Evolutionary conservation across 2,888 invertebrate genomes (phyloP), one percentile per base, ranked within the genome.

Genomic region (Conistra vaccinii): DNA sequence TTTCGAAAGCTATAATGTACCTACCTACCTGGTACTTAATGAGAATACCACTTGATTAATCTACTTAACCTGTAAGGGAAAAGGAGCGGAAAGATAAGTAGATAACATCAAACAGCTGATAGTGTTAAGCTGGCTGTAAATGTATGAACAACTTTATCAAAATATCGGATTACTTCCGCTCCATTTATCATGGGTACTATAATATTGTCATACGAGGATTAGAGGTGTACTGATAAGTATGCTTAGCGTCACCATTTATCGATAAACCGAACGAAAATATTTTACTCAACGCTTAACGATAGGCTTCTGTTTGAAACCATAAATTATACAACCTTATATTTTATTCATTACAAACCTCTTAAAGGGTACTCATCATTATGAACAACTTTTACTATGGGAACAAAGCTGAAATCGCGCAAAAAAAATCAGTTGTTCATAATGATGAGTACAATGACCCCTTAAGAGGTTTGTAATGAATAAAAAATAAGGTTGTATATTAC

Each of bases 121-220:
- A 80, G 12, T 14, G 68, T 62, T 68, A 67, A 71, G 73, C 84
- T 69, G 58, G 69, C 39, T 74, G 48, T 57, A 73, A 70, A 75
- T 63, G 48, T 68, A 68, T 65, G 70, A 73, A 65, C 62, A 68
- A 73, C 55, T 78, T 84, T 88, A 86, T 84, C 79, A 58, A 75
- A 78, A 76, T 68, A 84, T 77, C 55, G 57, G 67, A 80, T 86
- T 86, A 78, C 26, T 76, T 73, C 35, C 71, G 78, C 78, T 84
- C 78, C 84, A 82, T 84, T 84, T 86, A 71, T 80, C 76, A 78
- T 9, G 57, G 26, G 23, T 62, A n/a, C 51, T 51, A 58, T 62
- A n/a, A 42, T 51, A 58, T 39, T 77, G 63, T 42, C n/a, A 58
- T 82, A 45, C 2, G 1, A 10, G 17, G 32, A 76, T 81, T 81